Base-by-base conservation (phyloP, 1,140 invertebrate species). In the Rhyacophila brunnea region DNA sequence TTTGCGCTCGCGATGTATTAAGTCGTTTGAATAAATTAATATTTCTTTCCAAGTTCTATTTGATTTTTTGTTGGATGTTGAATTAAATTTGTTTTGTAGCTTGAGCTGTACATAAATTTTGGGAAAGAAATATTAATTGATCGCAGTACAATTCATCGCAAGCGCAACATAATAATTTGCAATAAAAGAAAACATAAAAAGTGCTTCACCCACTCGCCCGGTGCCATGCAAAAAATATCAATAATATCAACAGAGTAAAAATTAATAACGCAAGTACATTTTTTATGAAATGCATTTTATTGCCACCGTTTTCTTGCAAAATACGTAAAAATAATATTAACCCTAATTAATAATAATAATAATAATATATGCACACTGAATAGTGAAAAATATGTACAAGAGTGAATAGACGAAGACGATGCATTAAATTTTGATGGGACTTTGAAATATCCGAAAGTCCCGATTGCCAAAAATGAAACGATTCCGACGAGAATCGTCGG, bases 291-390 rank as follows among this genome's bases (percentile, higher is more conserved):
- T 64, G 62, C 62, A 64, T 64, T 64, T 64, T 64, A 64, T 64
- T 64, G 62, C 62, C 62, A 64, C 62, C 62, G 62, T 64, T 64
- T 64, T 64, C 62, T 64, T 64, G 62, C 62, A 64, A 64, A 64
- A 60, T 50, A 59, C 57, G 52, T 60, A 57, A 64, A 52, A 64
- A 57, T 55, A 64, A 64, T 54, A 64, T 60, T 64, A 64, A 64
- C 50, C 53, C 58, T 64, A 64, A 64, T 53, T 59, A 64, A 59
- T 64, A 63, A 52, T 51, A 64, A 64, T 64, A 60, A 60, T 64
- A 64, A 55, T 64, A 60, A 64, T 64, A 64, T 60, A 64, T 64
- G 62, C 62, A 64, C 62, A 64, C 58, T 64, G 58, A 51, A 49
- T 60, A 60, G 61, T 64, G 62, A 60, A 64, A 64, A 54, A 60